Conservation (phyloP, 2,888 invertebrate genomes). For the Lycophotia porphyrea region DNA sequence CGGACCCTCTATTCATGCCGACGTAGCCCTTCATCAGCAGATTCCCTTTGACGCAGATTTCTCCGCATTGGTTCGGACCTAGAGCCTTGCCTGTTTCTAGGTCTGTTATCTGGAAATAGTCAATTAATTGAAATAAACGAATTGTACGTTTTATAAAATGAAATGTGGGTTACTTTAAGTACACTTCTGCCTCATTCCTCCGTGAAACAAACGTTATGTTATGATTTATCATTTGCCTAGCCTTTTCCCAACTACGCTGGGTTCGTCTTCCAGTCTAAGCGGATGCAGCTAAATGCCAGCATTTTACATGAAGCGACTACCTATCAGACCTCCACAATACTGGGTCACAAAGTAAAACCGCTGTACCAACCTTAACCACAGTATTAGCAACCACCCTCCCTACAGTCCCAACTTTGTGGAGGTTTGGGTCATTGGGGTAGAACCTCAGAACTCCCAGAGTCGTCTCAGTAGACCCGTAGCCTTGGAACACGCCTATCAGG, state of each 20-base stretch:
- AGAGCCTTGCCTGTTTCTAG: constrained; percentile 90
- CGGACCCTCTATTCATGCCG: constrained; percentile 81
- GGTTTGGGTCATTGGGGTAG: constrained; percentile 18
- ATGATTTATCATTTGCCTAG: too few species aligned
- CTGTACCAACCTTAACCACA: constrained; percentile 75
- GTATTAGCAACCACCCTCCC: constrained; percentile 71
- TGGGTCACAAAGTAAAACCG: too few species aligned
- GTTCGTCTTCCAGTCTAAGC: too few species aligned
- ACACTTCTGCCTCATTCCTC: too few species aligned
- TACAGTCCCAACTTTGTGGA: constrained; percentile 74
- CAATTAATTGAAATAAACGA: too few species aligned
- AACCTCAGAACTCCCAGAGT: constrained; percentile 71
- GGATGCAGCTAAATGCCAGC: too few species aligned
- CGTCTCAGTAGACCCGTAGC: constrained; percentile 82
- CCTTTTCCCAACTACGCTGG: too few species aligned
- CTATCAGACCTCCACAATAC: too few species aligned
- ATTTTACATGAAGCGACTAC: too few species aligned
- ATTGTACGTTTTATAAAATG: too few species aligned
- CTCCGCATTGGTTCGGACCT: constrained; percentile 93
- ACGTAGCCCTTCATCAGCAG: constrained; percentile 95
- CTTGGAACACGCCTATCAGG: constrained; percentile 73
- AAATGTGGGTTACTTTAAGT: not conserved
- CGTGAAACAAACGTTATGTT: too few species aligned
- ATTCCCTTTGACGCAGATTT: constrained; percentile 94
- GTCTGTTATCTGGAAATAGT: constrained; percentile 86